A percentile compares a stretch with the other conserved stretches of the same genome.
phyloP scores from a whole-genome alignment of 2,888 invertebrate genomes.

The Epsilonema sp. region DNA sequence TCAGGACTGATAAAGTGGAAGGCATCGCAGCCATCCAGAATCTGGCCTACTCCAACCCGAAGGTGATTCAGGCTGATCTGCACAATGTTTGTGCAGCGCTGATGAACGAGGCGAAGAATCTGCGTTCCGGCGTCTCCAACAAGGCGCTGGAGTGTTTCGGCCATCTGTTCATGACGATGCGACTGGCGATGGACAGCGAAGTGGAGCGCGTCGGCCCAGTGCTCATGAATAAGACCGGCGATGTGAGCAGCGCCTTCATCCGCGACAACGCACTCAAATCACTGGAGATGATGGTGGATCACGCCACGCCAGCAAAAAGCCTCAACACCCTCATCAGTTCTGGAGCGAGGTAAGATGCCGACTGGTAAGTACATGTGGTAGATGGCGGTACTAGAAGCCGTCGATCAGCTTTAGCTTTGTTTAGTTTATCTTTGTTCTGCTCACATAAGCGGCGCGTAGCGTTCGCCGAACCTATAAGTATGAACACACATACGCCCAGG shows the following conservation, averaged over 20 bases:
- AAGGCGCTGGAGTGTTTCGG: conserved; percentile 62
- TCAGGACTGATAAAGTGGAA: conserved; percentile 51
- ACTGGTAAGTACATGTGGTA: no score
- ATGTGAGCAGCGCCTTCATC: conserved; percentile 80
- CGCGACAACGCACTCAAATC: conserved; percentile 67
- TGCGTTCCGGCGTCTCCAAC: conserved; percentile 76
- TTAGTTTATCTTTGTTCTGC: no score
- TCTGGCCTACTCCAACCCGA: conserved; percentile 12
- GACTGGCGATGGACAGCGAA: conserved; percentile 40
- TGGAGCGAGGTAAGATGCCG: conserved; percentile 22
- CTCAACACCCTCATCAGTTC: conserved; percentile 29
- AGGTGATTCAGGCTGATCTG: conserved; percentile 7
- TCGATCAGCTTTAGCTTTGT: no score
- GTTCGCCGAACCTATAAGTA: no score
- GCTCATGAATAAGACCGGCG: conserved; percentile 30
- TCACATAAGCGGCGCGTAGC: no score
- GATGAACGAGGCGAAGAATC: conserved; percentile 41
- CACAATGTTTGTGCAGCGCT: not conserved
- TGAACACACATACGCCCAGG: no score
- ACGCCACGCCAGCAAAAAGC: conserved; percentile 42
- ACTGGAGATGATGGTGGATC: conserved; percentile 57
- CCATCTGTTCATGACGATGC: conserved; percentile 47
- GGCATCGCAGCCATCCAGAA: conserved; percentile 38
- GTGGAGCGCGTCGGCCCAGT: conserved; percentile 16
- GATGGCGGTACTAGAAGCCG: no score